These are phyloP conservation scores for Chrysotoxum bicinctum DNA, from an alignment of 2,888 invertebrate species.

Conservation along the genomic window DNA sequence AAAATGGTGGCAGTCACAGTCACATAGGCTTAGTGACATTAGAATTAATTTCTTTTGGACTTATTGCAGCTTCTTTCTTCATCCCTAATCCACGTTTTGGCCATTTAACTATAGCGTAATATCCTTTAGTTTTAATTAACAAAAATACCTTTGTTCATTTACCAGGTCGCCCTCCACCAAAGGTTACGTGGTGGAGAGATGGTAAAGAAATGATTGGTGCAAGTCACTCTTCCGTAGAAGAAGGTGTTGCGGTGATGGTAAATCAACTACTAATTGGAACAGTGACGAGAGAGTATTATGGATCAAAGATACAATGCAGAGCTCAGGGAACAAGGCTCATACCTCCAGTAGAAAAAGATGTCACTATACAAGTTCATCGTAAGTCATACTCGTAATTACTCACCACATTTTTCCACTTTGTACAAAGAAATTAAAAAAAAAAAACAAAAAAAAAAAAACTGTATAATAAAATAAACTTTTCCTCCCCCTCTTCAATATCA, in stretches of 20 bases:
- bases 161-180: slow-evolving; percentile 90
- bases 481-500: slow-evolving; percentile 34
- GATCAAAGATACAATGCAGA: slow-evolving; percentile 89
- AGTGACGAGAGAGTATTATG: slow-evolving; percentile 87
- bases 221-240: slow-evolving; percentile 86
- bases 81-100: neutral
- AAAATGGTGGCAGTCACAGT: no score
- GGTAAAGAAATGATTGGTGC: slow-evolving; percentile 88
- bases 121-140: neutral
- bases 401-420: slow-evolving; percentile 7
- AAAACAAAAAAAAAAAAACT: neutral
- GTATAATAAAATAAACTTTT: slow-evolving; percentile 17
- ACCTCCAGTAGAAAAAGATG: slow-evolving; percentile 87
- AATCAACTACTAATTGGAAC: slow-evolving; percentile 89
- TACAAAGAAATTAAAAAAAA: slow-evolving; percentile 11
- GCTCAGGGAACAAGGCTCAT: slow-evolving; percentile 89
- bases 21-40: no score
- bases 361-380: slow-evolving; percentile 89
- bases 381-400: slow-evolving; percentile 78
- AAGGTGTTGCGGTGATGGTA: slow-evolving; percentile 84
- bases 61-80: no score
- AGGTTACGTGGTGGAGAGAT: slow-evolving; percentile 92
- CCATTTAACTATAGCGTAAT: neutral
- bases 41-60: no score
- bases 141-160: neutral